Conservation (phyloP, 2,888 invertebrate species). For the Phaedon cochleariae region DNA sequence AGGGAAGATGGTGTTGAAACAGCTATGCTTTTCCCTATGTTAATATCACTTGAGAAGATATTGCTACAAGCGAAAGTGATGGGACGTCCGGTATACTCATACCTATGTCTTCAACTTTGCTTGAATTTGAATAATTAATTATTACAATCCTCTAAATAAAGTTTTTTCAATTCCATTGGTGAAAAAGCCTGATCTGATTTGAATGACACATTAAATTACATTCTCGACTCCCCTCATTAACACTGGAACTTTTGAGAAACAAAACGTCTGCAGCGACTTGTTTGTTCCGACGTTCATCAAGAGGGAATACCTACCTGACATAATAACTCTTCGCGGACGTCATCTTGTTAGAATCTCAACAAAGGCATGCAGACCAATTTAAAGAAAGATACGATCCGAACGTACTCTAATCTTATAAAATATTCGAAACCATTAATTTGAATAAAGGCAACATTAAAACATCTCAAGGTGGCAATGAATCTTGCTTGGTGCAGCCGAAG, state of each 20-base stretch:
- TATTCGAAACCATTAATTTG: conserved; percentile 62
- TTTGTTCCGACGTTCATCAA: neutral
- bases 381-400: conserved; percentile 56
- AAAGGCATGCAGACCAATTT: conserved; percentile 54
- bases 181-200: neutral
- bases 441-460: conserved; percentile 64
- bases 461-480: conserved; percentile 64
- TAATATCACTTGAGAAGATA: too few species aligned
- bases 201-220: neutral
- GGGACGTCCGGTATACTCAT: too few species aligned
- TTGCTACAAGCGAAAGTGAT: too few species aligned
- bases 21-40: too few species aligned
- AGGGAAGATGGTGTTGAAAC: too few species aligned
- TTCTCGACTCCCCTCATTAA: neutral
- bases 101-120: too few species aligned
- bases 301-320: neutral
- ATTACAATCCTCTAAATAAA: too few species aligned
- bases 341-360: conserved; percentile 38
- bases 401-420: conserved; percentile 60
- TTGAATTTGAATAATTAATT: too few species aligned
- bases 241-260: neutral
- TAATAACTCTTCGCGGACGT: conserved; percentile 25
- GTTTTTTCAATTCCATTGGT: too few species aligned
- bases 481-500: conserved; percentile 53
- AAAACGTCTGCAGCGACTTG: neutral